phyloP scores from a whole-genome alignment of 2,888 invertebrate species.

The Agrochola circellaris region DNA sequence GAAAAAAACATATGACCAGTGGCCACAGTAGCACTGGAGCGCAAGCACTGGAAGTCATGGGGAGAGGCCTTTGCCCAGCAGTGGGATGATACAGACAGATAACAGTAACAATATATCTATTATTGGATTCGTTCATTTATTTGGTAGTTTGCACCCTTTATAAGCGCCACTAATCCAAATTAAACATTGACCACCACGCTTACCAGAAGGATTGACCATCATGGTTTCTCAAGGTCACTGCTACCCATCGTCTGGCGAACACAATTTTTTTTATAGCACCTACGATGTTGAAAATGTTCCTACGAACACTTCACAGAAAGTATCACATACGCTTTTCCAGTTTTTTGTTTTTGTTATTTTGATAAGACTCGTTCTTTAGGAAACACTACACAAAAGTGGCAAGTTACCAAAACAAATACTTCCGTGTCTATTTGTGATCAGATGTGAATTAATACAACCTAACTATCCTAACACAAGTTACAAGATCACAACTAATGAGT shows the following conservation, averaged over 20 bases:
- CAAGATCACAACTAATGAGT: constrained; percentile 49
- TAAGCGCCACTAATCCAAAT: not conserved
- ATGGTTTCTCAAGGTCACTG: not conserved
- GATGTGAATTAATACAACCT: constrained; percentile 32
- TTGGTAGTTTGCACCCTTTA: not conserved
- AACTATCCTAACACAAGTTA: not conserved
- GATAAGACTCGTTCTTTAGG: not conserved
- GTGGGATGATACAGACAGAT: no score
- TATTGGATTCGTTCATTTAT: not conserved
- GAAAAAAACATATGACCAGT: no score
- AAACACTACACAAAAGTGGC: not conserved
- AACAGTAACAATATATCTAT: no score
- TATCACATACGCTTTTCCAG: not conserved
- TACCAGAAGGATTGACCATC: not conserved
- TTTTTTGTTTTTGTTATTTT: not conserved
- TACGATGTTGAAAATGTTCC: no score
- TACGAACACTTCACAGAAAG: not conserved
- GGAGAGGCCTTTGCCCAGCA: no score
- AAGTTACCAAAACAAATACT: not conserved
- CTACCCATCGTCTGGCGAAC: not conserved
- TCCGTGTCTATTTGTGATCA: constrained; percentile 17
- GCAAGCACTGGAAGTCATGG: no score
- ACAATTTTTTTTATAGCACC: not conserved
- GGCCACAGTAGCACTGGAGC: no score
- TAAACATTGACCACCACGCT: not conserved